Evolutionary conservation across 2,113 vertebrate genomes (phyloP), one percentile per base, ranked within the genome.

Genomic region (Noturus placidus): DNA sequence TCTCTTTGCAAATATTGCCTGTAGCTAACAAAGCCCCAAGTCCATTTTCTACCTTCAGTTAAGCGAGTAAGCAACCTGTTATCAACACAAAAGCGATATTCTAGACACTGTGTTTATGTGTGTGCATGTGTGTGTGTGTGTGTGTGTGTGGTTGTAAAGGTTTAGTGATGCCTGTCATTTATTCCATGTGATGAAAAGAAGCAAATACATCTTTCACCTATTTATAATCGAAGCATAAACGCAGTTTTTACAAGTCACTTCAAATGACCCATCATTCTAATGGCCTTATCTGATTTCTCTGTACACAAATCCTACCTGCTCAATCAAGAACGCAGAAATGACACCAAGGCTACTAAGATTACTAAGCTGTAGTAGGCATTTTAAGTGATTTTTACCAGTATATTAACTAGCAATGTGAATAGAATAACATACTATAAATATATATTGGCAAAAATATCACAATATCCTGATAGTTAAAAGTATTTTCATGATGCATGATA

Each of bases 1-100:
- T 82, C n/a, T 27, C 8, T 27, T 61, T 79, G 83, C 74, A 65
- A 86, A 67, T 59, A 84, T 61, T 78, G 79, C 85, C 76, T 89
- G 81, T 35, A 91, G 87, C 70, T 63, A 87, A 61, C 74, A 67
- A 72, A 57, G 19, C 4, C 14, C 65, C 50, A 70, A 5, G 9
- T 11, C 20, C 35, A 42, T 85, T 74, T 85, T 86, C 35, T 57
- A 5, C 4, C 30, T 42, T 80, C 76, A 80, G 59, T 35, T 78
- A 86, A 50, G 17, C 13, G 59, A 59, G 84, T 13, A 4, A 35
- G 38, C 27, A 33, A 19, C 10, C 2, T 59, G 38, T 38, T 80
- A 54, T 77, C 59, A 74, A 38, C 83, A 85, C 35, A 3, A n/a
- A 70, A 70, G 6, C 4, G 30, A 52, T 56, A 52, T 83, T 70